Conservation (phyloP, 2,113 vertebrate genomes). For the Podilymbus podiceps region DNA sequence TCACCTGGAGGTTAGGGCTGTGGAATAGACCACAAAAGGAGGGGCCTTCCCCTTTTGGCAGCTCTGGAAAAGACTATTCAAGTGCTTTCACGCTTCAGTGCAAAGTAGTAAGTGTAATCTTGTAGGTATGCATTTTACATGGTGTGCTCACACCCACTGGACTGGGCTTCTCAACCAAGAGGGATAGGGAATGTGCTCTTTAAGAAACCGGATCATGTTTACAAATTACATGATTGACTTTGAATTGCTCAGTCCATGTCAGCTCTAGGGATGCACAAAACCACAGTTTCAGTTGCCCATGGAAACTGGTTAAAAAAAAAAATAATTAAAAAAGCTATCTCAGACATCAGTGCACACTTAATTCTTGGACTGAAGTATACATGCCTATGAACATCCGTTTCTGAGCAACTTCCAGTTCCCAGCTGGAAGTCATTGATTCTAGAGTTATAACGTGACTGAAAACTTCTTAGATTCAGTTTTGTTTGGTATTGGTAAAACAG, state of each 20-base stretch:
- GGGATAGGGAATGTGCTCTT: not conserved
- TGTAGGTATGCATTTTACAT: not conserved
- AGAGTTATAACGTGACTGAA: not conserved
- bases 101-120: not conserved
- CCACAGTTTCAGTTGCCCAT: not conserved
- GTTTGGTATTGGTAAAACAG: not conserved
- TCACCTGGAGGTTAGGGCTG: not conserved
- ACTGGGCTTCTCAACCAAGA: accelerated
- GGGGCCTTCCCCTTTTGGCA: not conserved
- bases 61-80: not conserved
- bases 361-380: not conserved
- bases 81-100: not conserved
- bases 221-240: not conserved
- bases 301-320: not conserved
- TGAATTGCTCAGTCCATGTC: not conserved
- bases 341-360: not conserved
- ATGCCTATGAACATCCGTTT: not conserved
- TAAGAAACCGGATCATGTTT: not conserved
- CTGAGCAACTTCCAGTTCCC: not conserved
- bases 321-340: not conserved
- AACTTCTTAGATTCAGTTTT: not conserved
- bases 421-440: not conserved
- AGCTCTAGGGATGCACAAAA: not conserved
- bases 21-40: not conserved
- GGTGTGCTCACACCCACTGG: not conserved